phyloP scores from a whole-genome alignment of 2,888 invertebrate genomes.

The Oconnorella tubifera region DNA sequence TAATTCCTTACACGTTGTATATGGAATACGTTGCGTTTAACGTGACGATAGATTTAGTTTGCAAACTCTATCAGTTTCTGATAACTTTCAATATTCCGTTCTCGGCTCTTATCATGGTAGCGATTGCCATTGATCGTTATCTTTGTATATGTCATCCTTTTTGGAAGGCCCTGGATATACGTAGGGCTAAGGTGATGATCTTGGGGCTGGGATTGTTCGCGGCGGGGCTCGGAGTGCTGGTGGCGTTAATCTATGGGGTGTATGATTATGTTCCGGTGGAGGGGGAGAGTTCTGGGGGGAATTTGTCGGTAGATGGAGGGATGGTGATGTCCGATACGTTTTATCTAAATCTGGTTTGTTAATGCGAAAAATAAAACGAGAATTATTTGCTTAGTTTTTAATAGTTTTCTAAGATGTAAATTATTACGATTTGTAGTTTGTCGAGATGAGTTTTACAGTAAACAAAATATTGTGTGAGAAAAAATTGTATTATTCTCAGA shows the following conservation, averaged over 20 bases:
- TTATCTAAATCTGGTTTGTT: too few species aligned
- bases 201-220: slow-evolving; percentile 40
- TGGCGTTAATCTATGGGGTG: slow-evolving; percentile 40
- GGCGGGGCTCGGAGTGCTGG: slow-evolving; percentile 41
- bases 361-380: too few species aligned
- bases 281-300: background rate
- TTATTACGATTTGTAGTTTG: too few species aligned
- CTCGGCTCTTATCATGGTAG: slow-evolving; percentile 47
- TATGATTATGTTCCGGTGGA: slow-evolving; percentile 21
- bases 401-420: too few species aligned
- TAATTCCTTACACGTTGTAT: slow-evolving; percentile 46
- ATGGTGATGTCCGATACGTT: background rate
- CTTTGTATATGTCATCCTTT: slow-evolving; percentile 49
- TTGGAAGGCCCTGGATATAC: slow-evolving; percentile 43
- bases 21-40: slow-evolving; percentile 45
- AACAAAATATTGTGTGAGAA: too few species aligned
- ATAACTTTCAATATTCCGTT: slow-evolving; percentile 48
- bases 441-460: too few species aligned
- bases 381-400: too few species aligned
- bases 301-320: background rate
- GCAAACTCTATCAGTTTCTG: slow-evolving; percentile 44
- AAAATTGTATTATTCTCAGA: too few species aligned
- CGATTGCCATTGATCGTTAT: slow-evolving; percentile 41
- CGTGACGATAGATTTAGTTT: slow-evolving; percentile 38
- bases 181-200: slow-evolving; percentile 38